These are phyloP conservation scores for Steromphala cineraria DNA, from an alignment of 2,888 invertebrate species.

Conservation along the genomic window DNA sequence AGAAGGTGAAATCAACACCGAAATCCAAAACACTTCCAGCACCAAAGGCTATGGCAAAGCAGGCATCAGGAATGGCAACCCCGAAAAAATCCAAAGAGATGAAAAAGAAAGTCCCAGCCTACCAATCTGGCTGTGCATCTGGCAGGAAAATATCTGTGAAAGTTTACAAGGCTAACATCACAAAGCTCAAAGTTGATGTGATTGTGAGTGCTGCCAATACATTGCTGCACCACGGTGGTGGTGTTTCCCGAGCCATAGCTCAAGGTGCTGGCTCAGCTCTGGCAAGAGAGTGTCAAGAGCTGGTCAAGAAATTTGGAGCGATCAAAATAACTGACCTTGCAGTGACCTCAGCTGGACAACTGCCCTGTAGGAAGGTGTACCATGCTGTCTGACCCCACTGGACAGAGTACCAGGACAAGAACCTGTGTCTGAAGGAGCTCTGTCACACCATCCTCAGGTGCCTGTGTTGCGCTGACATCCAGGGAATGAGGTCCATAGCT, in stretches of 20 bases:
- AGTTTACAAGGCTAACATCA: neutral
- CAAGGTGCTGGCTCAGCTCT: neutral
- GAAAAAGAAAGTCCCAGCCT: too few relatives aligned
- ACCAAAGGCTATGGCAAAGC: too few relatives aligned
- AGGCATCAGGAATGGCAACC: too few relatives aligned
- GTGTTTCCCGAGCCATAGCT: neutral
- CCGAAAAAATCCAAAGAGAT: too few relatives aligned
- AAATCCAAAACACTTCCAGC: too few relatives aligned
- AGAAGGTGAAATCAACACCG: too few relatives aligned
- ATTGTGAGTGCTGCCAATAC: neutral
- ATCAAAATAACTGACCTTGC: conserved; percentile 17
- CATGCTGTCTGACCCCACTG: conserved; percentile 49
- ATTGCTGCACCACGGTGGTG: neutral
- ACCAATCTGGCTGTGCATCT: too few relatives aligned
- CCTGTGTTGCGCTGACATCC: conserved; percentile 32
- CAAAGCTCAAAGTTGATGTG: neutral
- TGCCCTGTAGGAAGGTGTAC: conserved; percentile 32
- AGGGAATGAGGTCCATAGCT: conserved; percentile 33
- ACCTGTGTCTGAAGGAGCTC: conserved; percentile 41
- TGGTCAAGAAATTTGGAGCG: too few relatives aligned
- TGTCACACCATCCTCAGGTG: conserved; percentile 42
- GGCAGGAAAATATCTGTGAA: neutral
- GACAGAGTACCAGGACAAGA: conserved; percentile 40
- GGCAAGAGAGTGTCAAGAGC: neutral
- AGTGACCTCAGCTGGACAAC: conserved; percentile 36